A percentile compares a stretch with the other conserved stretches of the same genome.
phyloP scores from a whole-genome alignment of 1,140 invertebrate species.

The Pseudomyrmex pallidus region DNA sequence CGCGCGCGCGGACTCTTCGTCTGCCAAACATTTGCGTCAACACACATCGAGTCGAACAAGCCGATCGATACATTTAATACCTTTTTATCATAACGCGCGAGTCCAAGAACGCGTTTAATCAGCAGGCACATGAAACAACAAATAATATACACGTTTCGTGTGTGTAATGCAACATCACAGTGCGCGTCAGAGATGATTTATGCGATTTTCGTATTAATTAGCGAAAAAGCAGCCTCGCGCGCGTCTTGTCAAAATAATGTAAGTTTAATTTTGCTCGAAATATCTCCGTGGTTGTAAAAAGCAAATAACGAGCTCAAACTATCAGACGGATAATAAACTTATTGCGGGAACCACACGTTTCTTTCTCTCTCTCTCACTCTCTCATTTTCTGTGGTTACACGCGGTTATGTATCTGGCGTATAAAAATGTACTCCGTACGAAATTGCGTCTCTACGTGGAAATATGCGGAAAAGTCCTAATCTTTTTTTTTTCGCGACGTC shows the following conservation, averaged over 20 bases:
- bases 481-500: conserved; percentile 20
- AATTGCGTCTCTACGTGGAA: conserved; percentile 42
- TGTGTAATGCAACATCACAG: conserved; percentile 15
- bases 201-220: conserved; percentile 50
- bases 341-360: neutral
- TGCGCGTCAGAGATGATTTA: neutral
- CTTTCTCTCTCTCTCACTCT: too few relatives aligned
- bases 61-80: conserved; percentile 30
- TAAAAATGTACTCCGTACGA: conserved; percentile 20
- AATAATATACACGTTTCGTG: conserved; percentile 3
- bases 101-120: neutral
- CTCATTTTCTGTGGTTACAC: neutral
- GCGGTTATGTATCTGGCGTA: conserved; percentile 11
- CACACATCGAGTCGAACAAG: conserved; percentile 13
- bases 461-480: conserved; percentile 32
- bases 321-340: conserved; percentile 33
- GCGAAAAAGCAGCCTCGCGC: conserved; percentile 8
- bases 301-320: conserved; percentile 32
- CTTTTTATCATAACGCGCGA: conserved; percentile 3
- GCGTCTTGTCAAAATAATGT: conserved; percentile 20
- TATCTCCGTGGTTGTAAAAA: neutral
- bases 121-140: conserved; percentile 13
- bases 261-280: conserved; percentile 30
- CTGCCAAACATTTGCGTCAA: conserved; percentile 27
- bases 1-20: conserved; percentile 4